Percentiles rank a stretch among this genome's conserved stretches.
phyloP scores from a whole-genome alignment of 2,113 vertebrate species.

The Hippocampus zosterae region DNA sequence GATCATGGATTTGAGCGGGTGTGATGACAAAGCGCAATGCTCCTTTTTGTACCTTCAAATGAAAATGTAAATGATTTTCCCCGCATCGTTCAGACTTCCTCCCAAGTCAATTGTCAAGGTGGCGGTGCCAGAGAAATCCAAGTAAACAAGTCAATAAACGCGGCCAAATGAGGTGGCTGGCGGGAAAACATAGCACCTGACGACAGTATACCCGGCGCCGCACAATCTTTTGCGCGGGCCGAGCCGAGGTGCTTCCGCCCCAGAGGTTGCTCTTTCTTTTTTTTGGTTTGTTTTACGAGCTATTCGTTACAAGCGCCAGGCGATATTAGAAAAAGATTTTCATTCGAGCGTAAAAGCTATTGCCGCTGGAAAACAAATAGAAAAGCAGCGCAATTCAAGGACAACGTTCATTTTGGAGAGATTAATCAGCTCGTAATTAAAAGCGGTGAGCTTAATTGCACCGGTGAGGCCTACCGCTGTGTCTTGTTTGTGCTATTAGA shows the following conservation, averaged over 20 bases:
- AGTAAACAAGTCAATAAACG: slow-evolving; percentile 59
- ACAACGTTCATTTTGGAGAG: slow-evolving; percentile 44
- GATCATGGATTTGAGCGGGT: neutral
- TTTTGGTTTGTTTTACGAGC: slow-evolving; percentile 25
- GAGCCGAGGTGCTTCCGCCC: neutral
- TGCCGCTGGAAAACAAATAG: slow-evolving; percentile 37
- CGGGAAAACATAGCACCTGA: slow-evolving; percentile 16
- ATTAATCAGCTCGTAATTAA: slow-evolving; percentile 55
- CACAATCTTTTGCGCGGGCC: slow-evolving; percentile 12
- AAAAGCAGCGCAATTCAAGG: slow-evolving; percentile 45
- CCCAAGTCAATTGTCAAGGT: neutral
- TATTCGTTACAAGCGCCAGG: slow-evolving; percentile 22
- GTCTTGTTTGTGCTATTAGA: slow-evolving; percentile 46
- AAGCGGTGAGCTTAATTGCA: slow-evolving; percentile 39
- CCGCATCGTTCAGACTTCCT: neutral
- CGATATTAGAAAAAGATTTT: slow-evolving; percentile 18
- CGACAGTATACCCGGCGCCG: slow-evolving; percentile 16
- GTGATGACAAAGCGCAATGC: neutral
- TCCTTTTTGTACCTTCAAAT: neutral
- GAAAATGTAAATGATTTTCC: slow-evolving; percentile 2
- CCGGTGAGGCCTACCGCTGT: slow-evolving; percentile 23
- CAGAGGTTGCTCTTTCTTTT: neutral
- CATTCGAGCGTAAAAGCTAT: slow-evolving; percentile 19
- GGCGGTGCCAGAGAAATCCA: slow-evolving; percentile 33
- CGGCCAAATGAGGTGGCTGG: slow-evolving; percentile 13